Evolutionary conservation across 2,797 vertebrate species (phyloP), one percentile per base, ranked within the genome.

Genomic region (Selene dorsalis): DNA sequence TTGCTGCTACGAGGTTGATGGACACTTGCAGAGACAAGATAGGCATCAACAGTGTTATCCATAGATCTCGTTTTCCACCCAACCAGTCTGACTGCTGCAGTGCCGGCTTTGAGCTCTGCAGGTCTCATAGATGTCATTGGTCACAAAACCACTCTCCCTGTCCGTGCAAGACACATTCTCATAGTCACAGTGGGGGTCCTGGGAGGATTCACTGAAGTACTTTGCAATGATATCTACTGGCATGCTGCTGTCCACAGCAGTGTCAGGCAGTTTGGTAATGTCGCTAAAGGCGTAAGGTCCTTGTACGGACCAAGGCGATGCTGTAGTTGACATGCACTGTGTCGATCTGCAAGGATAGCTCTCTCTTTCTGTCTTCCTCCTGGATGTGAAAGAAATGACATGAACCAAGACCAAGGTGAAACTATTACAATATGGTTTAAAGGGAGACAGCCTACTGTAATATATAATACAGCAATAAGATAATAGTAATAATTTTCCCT

Each of bases 61-160:
- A 75, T 96, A 96, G 83, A 96, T 96, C 85, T 96, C 95, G 64
- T 96, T 96, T 71, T 96, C 94, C 69, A 98, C 97, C 98, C 98
- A 99, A 52, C 95, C 94, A 0, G 95, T 93, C 68, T 96, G 96
- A 64, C 75, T 39, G 63, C 87, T 84, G 91, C 87, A 90, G 69
- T 79, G 94, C 38, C 89, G 93, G 22, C 85, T 85, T 18, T 38
- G 91, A 80, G 86, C 73, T 75, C 56, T 91, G 60, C 95, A 97
- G 74, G 94, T 94, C 90, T 98, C 97, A 12, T 99, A 99, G 69
- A 98, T 96, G 84, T 97, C 97, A 22, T 99, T 99, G 81, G 95
- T 97, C 75, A 99, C 96, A 78, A 98, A 99, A 70, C 96, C 96
- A 0, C 95, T 97, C 78, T 93, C 94, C 0, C 92, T 93, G 28